Evolutionary conservation across 2,113 vertebrate genomes (phyloP), one percentile per base, ranked within the genome.

Genomic region (Piliocolobus tephrosceles): DNA sequence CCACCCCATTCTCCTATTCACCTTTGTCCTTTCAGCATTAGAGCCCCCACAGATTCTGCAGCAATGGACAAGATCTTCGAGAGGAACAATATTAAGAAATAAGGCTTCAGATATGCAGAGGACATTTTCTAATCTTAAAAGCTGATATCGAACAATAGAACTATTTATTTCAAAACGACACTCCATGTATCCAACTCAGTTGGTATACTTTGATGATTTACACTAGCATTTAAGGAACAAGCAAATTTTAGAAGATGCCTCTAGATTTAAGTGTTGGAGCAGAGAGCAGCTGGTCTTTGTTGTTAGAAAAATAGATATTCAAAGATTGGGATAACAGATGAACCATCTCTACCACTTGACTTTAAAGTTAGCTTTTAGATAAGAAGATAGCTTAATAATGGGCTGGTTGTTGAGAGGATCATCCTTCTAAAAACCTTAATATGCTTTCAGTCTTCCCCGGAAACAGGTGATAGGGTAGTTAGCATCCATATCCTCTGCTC

Each of bases 391-490:
- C 30, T 91, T 93, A 61, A 96, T 93, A 97, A 89, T 85, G 83
- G 91, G 52, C 79, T 76, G 35, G 73, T 84, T 87, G 55, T 91
- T 83, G 88, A 50, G 79, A 89, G 43, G 75, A 81, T 87, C 25
- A 8, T 40, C 5, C 88, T 93, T 94, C 66, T 75, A 32, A 96
- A 95, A 85, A 85, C 66, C 78, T 86, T 93, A 58, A 14, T 30
- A 25, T 76, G 73, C 83, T 45, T 95, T 91, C 75, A 78, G 61
- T 47, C 86, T 97, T 89, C 38, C 47, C 90, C 11, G 35, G 97
- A 97, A 97, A 95, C 97, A 97, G 96, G 93, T 97, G 95, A 94
- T 55, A 50, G 79, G 64, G 20, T 70, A 38, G 85, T 94, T 88
- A 82, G 88, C 18, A 0, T 91, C 73, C 82, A 68, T 79, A 45